A percentile compares a stretch with the other conserved stretches of the same genome.
phyloP scores from a whole-genome alignment of 1,140 invertebrate genomes.

The Drosophila burlai region DNA sequence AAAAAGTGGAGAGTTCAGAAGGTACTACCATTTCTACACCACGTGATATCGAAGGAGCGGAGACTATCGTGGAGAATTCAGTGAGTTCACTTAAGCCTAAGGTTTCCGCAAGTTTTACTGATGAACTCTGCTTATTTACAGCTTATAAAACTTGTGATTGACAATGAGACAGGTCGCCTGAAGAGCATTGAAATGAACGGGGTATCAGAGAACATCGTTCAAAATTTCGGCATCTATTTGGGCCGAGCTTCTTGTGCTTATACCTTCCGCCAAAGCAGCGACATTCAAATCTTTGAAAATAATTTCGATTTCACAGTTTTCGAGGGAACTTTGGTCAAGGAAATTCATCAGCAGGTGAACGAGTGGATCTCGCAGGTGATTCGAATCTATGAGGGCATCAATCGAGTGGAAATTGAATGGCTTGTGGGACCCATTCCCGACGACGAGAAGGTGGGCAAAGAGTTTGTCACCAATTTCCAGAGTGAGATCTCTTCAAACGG shows the following conservation, averaged over 20 bases:
- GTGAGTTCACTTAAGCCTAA: conserved; percentile 20
- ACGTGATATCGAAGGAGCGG: conserved; percentile 1
- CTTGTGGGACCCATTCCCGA: conserved; percentile 96
- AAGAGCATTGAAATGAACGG: conserved; percentile 86
- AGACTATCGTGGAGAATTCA: conserved; percentile 56
- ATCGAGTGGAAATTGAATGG: conserved; percentile 95
- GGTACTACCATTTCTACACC: neutral
- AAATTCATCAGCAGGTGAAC: conserved; percentile 92
- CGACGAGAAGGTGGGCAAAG: conserved; percentile 91
- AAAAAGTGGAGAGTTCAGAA: conserved; percentile 7
- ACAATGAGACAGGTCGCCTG: conserved; percentile 85
- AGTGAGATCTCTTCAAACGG: conserved; percentile 88
- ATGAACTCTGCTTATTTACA: neutral
- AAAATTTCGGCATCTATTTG: conserved; percentile 92
- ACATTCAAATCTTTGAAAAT: conserved; percentile 83
- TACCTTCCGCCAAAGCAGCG: conserved; percentile 91
- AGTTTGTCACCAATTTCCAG: conserved; percentile 91
- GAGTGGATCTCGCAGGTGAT: conserved; percentile 94
- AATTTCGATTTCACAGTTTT: conserved; percentile 85
- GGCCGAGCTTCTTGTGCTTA: conserved; percentile 93
- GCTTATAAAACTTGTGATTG: conserved; percentile 54
- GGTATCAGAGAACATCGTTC: conserved; percentile 80
- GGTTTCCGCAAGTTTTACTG: too few relatives aligned
- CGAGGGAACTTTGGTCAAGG: conserved; percentile 91
- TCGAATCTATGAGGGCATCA: conserved; percentile 89